Evolutionary conservation across 2,888 invertebrate genomes (phyloP).

Genomic region (Ennomos erosarius): DNA sequence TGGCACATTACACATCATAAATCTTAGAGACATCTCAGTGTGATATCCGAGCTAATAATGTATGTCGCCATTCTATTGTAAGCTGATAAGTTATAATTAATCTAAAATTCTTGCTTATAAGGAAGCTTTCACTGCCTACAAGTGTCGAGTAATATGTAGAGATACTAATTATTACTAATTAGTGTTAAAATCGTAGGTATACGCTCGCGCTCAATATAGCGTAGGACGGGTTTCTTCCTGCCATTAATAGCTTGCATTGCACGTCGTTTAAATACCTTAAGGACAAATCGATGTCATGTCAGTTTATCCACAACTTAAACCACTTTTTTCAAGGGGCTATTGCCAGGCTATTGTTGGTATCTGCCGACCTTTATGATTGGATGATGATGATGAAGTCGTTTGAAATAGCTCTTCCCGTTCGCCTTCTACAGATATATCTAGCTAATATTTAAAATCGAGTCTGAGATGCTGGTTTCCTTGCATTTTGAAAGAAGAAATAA

Average conservation of each 20-base stretch:
- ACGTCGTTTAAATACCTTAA: constrained; percentile 15
- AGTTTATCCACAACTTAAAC: constrained; percentile 1
- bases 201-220: constrained; percentile 24
- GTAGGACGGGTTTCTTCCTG: constrained; percentile 34
- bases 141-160: constrained; percentile 49
- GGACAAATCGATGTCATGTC: constrained; percentile 16
- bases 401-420: constrained; percentile 14
- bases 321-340: no score
- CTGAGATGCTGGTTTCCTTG: constrained; percentile 4
- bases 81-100: constrained; percentile 46
- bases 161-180: constrained; percentile 49
- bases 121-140: constrained; percentile 68
- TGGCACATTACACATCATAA: constrained; percentile 26
- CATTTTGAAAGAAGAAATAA: constrained; percentile 16
- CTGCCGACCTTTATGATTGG: no score
- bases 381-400: no score
- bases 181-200: constrained; percentile 54
- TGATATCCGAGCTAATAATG: constrained; percentile 28
- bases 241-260: constrained; percentile 29
- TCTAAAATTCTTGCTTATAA: constrained; percentile 56
- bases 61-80: constrained; percentile 40
- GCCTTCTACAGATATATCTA: constrained; percentile 3
- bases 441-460: neutral
- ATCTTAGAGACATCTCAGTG: constrained; percentile 24
- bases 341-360: no score